These are phyloP conservation scores for Phyllostomus discolor DNA, from an alignment of 2,113 vertebrate genomes.

Conservation along the genomic window DNA sequence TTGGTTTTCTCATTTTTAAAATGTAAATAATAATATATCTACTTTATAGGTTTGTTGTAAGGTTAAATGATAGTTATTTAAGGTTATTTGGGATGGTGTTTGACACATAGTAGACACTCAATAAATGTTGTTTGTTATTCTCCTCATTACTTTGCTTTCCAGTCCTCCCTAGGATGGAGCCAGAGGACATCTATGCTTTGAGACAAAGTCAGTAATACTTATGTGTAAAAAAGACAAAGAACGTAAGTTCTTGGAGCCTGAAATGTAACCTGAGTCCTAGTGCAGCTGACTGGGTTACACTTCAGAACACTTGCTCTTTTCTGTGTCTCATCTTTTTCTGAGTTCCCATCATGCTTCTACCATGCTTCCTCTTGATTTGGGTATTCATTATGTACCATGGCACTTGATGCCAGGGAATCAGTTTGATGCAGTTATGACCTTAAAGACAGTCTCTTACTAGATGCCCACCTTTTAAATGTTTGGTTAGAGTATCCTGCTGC, in stretches of 20 bases:
- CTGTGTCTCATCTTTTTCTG: background rate
- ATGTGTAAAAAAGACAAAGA: background rate
- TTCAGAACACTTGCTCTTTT: background rate
- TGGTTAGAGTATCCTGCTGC: background rate
- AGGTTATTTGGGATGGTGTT: no score
- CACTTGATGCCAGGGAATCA: background rate
- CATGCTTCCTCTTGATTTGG: accelerated
- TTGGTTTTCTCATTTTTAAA: background rate
- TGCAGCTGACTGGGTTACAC: background rate
- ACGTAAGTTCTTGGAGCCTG: background rate
- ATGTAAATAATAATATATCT: no score
- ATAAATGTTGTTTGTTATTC: background rate
- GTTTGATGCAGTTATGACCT: background rate
- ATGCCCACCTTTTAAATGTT: background rate
- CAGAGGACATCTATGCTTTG: background rate
- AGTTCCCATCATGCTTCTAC: background rate
- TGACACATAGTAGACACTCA: no score
- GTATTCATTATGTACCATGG: background rate
- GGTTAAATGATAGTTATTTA: no score
- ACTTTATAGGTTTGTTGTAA: no score
- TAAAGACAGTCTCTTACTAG: background rate
- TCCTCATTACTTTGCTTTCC: background rate
- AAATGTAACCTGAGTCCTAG: background rate
- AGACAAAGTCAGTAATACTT: background rate
- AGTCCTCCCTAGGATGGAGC: background rate